These are phyloP conservation scores for Cephus sareptanus DNA, from an alignment of 2,888 invertebrate species.

Conservation along the genomic window DNA sequence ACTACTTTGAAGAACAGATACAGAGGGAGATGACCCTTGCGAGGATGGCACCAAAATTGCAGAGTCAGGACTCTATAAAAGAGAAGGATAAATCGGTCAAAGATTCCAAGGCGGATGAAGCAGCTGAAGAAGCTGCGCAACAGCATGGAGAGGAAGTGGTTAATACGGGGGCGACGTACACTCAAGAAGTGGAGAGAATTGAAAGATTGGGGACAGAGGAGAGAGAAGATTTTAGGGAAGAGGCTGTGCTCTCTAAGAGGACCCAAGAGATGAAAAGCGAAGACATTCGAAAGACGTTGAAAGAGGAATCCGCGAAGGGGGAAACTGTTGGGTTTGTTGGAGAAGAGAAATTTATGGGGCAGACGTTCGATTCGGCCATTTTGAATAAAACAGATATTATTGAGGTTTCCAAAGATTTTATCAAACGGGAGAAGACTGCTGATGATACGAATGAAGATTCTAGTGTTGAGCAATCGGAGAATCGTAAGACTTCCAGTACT, in stretches of 20 bases:
- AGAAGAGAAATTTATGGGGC: not conserved
- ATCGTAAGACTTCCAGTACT: not conserved
- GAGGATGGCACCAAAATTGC: constrained; percentile 34
- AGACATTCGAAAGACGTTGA: not conserved
- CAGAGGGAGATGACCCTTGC: constrained; percentile 68
- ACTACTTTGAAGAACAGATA: constrained; percentile 73
- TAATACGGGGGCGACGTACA: not conserved
- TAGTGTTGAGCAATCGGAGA: not conserved
- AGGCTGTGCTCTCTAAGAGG: not conserved
- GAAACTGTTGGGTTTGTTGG: not conserved
- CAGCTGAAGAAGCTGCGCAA: not conserved
- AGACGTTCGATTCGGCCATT: constrained; percentile 26
- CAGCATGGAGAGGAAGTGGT: not conserved
- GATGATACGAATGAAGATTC: not conserved
- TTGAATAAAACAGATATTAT: constrained; percentile 7
- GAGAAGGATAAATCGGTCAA: constrained; percentile 33
- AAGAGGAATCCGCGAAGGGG: not conserved
- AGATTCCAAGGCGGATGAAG: constrained; percentile 4
- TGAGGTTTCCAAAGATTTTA: constrained; percentile 22
- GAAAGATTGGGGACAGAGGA: not conserved
- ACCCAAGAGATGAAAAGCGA: not conserved
- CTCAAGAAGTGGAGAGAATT: not conserved
- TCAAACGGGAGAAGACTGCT: constrained; percentile 17
- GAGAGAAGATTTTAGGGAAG: not conserved
- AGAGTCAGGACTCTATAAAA: constrained; percentile 33